Evolutionary conservation across 2,888 invertebrate species (phyloP).

Genomic region (Schrankia costaestrigalis): DNA sequence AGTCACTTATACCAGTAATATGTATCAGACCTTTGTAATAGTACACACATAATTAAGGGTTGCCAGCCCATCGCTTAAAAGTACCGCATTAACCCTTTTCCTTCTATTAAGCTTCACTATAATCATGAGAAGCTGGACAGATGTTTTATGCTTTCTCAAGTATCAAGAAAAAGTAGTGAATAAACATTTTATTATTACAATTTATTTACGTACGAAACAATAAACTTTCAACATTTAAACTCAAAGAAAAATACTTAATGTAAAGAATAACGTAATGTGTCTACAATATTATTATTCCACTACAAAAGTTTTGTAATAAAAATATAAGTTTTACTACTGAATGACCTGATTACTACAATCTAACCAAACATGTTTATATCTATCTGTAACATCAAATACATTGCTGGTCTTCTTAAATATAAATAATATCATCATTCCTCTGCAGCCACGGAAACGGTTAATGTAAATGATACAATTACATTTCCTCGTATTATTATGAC

Average conservation of each 20-base stretch:
- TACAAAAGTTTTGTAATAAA: conserved; percentile 5
- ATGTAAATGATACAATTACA: conserved; percentile 30
- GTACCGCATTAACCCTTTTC: conserved; percentile 16
- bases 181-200: too few relatives aligned
- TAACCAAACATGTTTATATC: too few relatives aligned
- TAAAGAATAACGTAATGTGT: too few relatives aligned
- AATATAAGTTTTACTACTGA: conserved; percentile 9
- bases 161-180: not conserved
- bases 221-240: too few relatives aligned
- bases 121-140: conserved; percentile 9
- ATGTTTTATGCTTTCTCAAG: conserved; percentile 10
- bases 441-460: conserved; percentile 20
- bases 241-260: too few relatives aligned
- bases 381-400: conserved; percentile 17
- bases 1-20: conserved; percentile 10
- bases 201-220: too few relatives aligned
- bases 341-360: conserved; percentile 26
- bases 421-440: conserved; percentile 16
- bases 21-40: conserved; percentile 14
- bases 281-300: too few relatives aligned
- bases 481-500: conserved; percentile 26
- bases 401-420: conserved; percentile 18
- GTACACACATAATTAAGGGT: conserved; percentile 19
- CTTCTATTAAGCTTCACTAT: conserved; percentile 18
- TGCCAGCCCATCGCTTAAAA: conserved; percentile 12